Base-by-base conservation (phyloP, 2,113 vertebrate genomes). In the Falcunculus frontatus region DNA sequence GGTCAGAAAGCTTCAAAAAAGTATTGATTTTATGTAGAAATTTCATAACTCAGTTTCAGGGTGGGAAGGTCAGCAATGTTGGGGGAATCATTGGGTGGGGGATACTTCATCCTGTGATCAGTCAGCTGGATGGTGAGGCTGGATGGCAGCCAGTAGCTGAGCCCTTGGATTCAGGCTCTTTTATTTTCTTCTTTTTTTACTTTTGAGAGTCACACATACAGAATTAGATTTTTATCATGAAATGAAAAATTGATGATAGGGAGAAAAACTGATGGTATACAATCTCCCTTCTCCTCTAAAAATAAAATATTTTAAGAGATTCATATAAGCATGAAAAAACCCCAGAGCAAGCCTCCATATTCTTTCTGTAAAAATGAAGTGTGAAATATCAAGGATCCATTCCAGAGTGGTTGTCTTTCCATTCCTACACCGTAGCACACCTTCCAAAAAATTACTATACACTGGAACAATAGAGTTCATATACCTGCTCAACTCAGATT, bases 171-270 rank as follows among this genome's bases (percentile, higher is more conserved):
- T 53, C 50, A 53, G 16, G 6, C 14, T n/a, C 10, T 70, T 86
- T 73, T 68, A 4, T 82, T 46, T 56, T 39, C 4, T 59, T 13
- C 4, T 25, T 18, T 37, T 37, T 42, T 18, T 30, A 18, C 65
- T 77, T 68, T 59, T 39, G 12, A 55, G 30, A 59, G 26, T 88
- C 47, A 90, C 13, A 39, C 64, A 82, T 46, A n/a, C 17, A 59
- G 82, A 94, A 89, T 84, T 3, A 74, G 57, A 77, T 83, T 90
- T 91, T 90, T 90, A 68, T 87, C 21, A 33, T 59, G 27, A 90
- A 87, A 94, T 63, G 57, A 92, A 93, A 92, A 93, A 42, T 23
- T 64, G 7, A 84, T 70, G 52, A 42, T 47, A 37, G 13, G 41
- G 29, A 84, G 18, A 70, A 84, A 73, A 92, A 7, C 11, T 60